These are phyloP conservation scores for Ceriagrion tenellum DNA, from an alignment of 2,888 invertebrate genomes.

Conservation along the genomic window DNA sequence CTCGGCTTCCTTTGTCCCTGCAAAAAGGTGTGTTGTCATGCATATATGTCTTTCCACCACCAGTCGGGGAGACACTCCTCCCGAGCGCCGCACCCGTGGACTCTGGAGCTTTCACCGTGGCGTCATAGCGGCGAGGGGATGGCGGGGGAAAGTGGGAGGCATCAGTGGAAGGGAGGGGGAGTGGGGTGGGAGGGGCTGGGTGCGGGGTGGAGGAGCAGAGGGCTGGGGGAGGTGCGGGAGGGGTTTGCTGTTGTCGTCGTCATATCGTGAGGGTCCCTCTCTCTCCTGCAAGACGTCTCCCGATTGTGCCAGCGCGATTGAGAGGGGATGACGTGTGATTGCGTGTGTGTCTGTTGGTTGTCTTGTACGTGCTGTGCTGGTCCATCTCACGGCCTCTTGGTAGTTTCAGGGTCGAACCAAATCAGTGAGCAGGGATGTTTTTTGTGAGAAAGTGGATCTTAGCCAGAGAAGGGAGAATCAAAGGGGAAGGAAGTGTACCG, in stretches of 20 bases:
- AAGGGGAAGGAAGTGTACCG: neutral
- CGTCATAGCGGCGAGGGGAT: slow-evolving; percentile 71
- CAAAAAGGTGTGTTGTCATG: slow-evolving; percentile 9
- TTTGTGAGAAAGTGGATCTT: neutral
- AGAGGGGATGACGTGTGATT: neutral
- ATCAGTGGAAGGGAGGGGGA: neutral
- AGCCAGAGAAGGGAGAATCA: neutral
- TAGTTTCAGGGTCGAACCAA: neutral
- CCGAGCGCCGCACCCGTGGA: slow-evolving; percentile 71
- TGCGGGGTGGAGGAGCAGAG: neutral
- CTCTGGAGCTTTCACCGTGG: slow-evolving; percentile 71
- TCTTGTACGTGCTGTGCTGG: slow-evolving; percentile 15
- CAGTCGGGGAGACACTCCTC: slow-evolving; percentile 68
- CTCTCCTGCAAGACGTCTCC: neutral
- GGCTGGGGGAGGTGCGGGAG: neutral
- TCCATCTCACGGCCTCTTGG: slow-evolving; percentile 28
- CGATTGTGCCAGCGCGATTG: neutral
- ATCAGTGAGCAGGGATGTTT: neutral
- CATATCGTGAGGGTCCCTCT: neutral
- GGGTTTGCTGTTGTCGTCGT: neutral
- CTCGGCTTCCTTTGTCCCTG: slow-evolving; percentile 69
- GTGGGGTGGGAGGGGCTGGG: neutral
- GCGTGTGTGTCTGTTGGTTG: neutral
- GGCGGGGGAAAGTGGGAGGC: slow-evolving; percentile 20
- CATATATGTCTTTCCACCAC: slow-evolving; percentile 22